phyloP scores from a whole-genome alignment of 2,113 vertebrate species.

The Malaclemys terrapin region DNA sequence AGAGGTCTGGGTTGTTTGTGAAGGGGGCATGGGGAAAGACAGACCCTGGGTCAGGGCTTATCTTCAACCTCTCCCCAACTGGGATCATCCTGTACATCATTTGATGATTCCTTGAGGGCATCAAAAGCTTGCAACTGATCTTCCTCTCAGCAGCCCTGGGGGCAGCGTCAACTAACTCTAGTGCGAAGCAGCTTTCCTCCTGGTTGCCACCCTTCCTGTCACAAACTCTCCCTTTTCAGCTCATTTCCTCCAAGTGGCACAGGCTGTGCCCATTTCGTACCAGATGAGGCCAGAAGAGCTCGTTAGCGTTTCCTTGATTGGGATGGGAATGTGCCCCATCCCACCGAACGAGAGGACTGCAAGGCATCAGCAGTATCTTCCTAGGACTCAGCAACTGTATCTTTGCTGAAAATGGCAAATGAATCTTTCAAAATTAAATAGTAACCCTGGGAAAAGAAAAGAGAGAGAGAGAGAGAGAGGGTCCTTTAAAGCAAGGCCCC shows the following conservation, averaged over 20 bases:
- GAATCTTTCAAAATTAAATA: not conserved
- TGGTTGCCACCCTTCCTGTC: not conserved
- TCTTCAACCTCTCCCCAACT: not conserved
- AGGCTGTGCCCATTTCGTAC: not conserved
- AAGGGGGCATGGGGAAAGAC: not conserved
- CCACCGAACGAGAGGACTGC: not conserved
- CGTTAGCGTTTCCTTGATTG: not conserved
- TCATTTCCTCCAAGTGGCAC: not conserved
- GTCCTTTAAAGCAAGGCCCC: not conserved
- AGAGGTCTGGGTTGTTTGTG: not conserved
- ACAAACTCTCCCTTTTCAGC: not conserved
- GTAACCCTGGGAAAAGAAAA: not conserved
- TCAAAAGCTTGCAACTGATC: not conserved
- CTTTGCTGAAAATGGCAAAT: fast-evolving
- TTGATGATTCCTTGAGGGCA: not conserved
- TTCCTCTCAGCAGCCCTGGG: not conserved
- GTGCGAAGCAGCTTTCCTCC: not conserved
- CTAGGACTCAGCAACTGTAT: fast-evolving
- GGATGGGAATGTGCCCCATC: not conserved
- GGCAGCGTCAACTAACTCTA: not conserved
- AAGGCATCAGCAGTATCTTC: not conserved
- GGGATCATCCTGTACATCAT: too few relatives aligned
- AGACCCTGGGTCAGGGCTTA: too few relatives aligned
- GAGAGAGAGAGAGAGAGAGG: not conserved
- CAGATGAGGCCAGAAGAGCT: not conserved